Evolutionary conservation across 2,888 invertebrate species (phyloP), one percentile per base, ranked within the genome.

Genomic region (Chrysopilus asiliformis): DNA sequence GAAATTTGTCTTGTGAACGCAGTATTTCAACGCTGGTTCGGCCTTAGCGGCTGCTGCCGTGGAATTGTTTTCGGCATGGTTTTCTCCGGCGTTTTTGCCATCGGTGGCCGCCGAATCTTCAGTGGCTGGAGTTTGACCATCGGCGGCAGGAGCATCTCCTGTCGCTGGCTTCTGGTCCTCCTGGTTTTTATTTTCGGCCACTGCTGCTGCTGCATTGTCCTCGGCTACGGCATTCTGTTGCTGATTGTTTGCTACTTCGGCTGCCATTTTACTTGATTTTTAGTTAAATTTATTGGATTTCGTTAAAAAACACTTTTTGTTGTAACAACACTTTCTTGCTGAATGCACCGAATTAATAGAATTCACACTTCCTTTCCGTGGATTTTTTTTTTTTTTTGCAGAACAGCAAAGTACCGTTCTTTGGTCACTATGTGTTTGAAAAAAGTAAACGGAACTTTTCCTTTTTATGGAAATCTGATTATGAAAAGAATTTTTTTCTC

Each of bases 1-100:
- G 60, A 76, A 91, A 65, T 85, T 85, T 45, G 72, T 64, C 66
- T 90, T 90, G 64, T 87, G 87, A 47, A 87, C 89, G 53, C 76
- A 71, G 43, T 76, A 76, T 64, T 87, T 87, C 38, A 81, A 77
- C 46, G 76, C 70, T 48, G 76, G 70, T 53, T 78, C 78, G 47
- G 71, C 60, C 52, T 74, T 72, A 43, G 70, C 61, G 40, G 63
- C 17, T 9, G 38, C 32, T 14, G 44, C 46, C 45, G 55, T 59
- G 45, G 56, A 51, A 57, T 63, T 62, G 42, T 56, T 56, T 50
- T 67, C 52, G 58, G 65, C 54, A 45, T 56, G 56, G 46, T 56
- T 53, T 59, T 66, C 53, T 49, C 57, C 46, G 50, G 52, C 55
- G 47, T 57, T 56, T 58, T 67, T 66, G 46, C 62, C 60, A 65